These are phyloP conservation scores for Torymus texanus DNA, from an alignment of 2,888 invertebrate species.

Conservation along the genomic window DNA sequence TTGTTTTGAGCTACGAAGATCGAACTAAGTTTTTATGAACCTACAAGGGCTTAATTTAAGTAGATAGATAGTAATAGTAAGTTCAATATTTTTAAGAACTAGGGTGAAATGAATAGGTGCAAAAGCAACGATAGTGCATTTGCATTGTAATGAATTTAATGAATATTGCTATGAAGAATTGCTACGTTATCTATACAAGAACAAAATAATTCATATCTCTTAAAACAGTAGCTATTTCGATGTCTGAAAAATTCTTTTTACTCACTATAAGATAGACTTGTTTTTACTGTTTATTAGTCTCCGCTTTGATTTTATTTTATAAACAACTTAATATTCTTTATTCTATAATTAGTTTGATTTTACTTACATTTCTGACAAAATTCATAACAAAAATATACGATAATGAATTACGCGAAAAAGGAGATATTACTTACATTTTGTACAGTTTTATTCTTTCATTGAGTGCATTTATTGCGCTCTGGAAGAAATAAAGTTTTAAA, in stretches of 20 bases:
- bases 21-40: slow-evolving; percentile 42
- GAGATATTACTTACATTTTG: slow-evolving; percentile 37
- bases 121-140: slow-evolving; percentile 49
- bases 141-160: slow-evolving; percentile 37
- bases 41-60: slow-evolving; percentile 29
- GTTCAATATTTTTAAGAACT: slow-evolving; percentile 41
- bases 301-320: slow-evolving; percentile 3
- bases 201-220: slow-evolving; percentile 27
- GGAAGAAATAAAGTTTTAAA: slow-evolving; percentile 43
- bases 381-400: slow-evolving; percentile 48
- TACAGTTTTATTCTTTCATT: slow-evolving; percentile 23
- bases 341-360: slow-evolving; percentile 48
- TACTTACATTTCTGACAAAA: slow-evolving; percentile 26
- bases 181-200: slow-evolving; percentile 43
- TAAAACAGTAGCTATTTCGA: slow-evolving; percentile 26
- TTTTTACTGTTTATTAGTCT: slow-evolving; percentile 25
- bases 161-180: slow-evolving; percentile 49
- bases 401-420: slow-evolving; percentile 45
- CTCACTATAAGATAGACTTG: slow-evolving; percentile 13
- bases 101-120: slow-evolving; percentile 44
- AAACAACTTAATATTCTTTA: slow-evolving; percentile 52
- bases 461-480: slow-evolving; percentile 26
- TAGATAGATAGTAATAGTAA: slow-evolving; percentile 42
- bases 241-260: slow-evolving; percentile 47
- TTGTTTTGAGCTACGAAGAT: slow-evolving; percentile 49